phyloP scores from a whole-genome alignment of 2,797 vertebrate species.

The Sus cebifrons region DNA sequence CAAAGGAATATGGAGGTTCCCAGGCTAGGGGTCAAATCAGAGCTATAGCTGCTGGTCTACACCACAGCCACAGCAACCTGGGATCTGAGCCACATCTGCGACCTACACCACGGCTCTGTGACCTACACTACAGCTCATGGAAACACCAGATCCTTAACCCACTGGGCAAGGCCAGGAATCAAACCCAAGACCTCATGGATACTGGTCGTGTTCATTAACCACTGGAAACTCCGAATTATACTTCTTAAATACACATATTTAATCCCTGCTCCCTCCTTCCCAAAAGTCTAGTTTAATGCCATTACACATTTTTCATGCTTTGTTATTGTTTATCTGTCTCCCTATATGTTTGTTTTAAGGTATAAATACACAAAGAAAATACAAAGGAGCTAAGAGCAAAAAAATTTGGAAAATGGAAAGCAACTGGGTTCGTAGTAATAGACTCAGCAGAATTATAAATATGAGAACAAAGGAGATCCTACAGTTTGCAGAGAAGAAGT shows the following conservation, averaged over 20 bases:
- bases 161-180: too few species aligned
- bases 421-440: background rate
- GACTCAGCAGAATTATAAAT: background rate
- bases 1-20: too few species aligned
- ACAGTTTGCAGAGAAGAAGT: constrained; percentile 29
- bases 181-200: too few species aligned
- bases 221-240: background rate
- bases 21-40: too few species aligned
- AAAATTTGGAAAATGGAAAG: background rate
- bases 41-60: too few species aligned
- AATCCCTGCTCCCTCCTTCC: background rate
- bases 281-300: background rate
- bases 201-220: too few species aligned
- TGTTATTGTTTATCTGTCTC: background rate
- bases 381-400: background rate
- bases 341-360: constrained; percentile 1
- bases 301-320: background rate
- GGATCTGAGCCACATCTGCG: too few species aligned
- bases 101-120: too few species aligned
- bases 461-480: constrained; percentile 1
- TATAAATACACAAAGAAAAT: background rate
- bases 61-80: too few species aligned
- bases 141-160: too few species aligned
- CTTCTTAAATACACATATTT: background rate
- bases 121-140: too few species aligned